Evolutionary conservation across 2,113 vertebrate species (phyloP).

Genomic region (Brachyistius frenatus): DNA sequence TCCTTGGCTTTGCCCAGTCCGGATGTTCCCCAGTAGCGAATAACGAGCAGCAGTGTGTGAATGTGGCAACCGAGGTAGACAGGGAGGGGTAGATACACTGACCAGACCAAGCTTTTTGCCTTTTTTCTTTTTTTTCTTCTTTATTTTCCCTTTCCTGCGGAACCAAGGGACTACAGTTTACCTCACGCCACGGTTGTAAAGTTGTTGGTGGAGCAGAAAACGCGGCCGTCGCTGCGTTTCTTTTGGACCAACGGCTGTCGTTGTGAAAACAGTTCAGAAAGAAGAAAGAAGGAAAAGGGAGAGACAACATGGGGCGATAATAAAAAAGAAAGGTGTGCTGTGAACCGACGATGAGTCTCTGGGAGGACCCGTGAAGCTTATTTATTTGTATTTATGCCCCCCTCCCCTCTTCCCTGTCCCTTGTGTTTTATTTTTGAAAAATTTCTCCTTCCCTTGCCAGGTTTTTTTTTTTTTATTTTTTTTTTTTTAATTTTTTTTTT

Average conservation of each 20-base stretch:
- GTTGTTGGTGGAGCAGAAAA: slow-evolving; percentile 25
- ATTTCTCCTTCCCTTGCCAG: slow-evolving; percentile 30
- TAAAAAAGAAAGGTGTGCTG: slow-evolving; percentile 62
- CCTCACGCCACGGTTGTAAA: slow-evolving; percentile 39
- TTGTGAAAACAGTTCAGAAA: slow-evolving; percentile 67
- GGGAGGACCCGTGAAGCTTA: slow-evolving; percentile 77
- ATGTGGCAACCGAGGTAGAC: slow-evolving; percentile 81
- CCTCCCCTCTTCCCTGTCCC: slow-evolving; percentile 15
- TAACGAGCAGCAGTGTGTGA: slow-evolving; percentile 77
- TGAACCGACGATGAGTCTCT: slow-evolving; percentile 78
- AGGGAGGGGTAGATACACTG: slow-evolving; percentile 79
- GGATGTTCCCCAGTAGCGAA: slow-evolving; percentile 80
- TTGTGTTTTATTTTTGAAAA: slow-evolving; percentile 23
- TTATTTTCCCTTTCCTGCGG: slow-evolving; percentile 23
- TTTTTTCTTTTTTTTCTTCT: slow-evolving; percentile 46
- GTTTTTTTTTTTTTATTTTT: slow-evolving; percentile 31
- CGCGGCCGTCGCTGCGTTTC: slow-evolving; percentile 48
- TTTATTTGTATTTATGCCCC: slow-evolving; percentile 83
- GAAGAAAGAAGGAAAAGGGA: slow-evolving; percentile 70
- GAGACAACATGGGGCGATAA: slow-evolving; percentile 80
- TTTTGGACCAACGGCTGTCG: slow-evolving; percentile 55
- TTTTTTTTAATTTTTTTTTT: slow-evolving; percentile 23
- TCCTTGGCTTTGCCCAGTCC: slow-evolving; percentile 77
- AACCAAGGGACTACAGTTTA: slow-evolving; percentile 4
- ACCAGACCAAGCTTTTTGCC: slow-evolving; percentile 53